These are phyloP conservation scores for Ictidomys tridecemlineatus DNA, from an alignment of 2,113 vertebrate species.

Conservation along the genomic window DNA sequence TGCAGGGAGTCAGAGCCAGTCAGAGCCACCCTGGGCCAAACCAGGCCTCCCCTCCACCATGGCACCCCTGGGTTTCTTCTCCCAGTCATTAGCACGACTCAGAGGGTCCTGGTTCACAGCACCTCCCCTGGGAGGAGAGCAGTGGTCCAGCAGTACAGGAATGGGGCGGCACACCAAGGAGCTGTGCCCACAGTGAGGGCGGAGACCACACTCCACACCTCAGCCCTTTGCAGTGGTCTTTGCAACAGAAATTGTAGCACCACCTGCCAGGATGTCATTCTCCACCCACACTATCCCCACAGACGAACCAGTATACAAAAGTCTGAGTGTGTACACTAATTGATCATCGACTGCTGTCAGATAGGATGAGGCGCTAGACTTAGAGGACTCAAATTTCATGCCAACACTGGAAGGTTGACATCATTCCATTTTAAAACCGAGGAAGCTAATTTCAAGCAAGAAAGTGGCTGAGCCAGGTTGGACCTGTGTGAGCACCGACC, in stretches of 20 bases:
- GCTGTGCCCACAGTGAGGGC: no score
- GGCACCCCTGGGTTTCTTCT: no score
- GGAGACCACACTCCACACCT: accelerated
- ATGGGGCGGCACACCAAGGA: no score
- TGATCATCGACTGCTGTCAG: background rate
- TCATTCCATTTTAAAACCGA: background rate
- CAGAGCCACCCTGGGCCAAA: background rate
- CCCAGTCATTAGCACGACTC: background rate
- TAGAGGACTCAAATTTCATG: background rate
- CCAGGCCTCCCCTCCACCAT: no score
- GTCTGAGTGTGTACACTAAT: background rate
- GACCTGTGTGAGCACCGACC: background rate
- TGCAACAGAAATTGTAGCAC: background rate
- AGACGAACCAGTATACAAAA: background rate
- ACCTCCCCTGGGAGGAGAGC: background rate
- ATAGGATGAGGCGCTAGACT: background rate
- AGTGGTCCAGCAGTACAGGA: accelerated
- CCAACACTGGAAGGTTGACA: background rate
- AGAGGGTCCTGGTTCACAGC: accelerated
- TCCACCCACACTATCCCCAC: background rate
- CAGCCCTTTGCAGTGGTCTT: no score
- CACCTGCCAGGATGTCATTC: accelerated
- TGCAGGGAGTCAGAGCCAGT: background rate
- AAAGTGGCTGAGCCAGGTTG: background rate
- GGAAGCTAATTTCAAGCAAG: background rate